These are phyloP conservation scores for Carcina quercana DNA, from an alignment of 2,888 invertebrate genomes.

Conservation along the genomic window DNA sequence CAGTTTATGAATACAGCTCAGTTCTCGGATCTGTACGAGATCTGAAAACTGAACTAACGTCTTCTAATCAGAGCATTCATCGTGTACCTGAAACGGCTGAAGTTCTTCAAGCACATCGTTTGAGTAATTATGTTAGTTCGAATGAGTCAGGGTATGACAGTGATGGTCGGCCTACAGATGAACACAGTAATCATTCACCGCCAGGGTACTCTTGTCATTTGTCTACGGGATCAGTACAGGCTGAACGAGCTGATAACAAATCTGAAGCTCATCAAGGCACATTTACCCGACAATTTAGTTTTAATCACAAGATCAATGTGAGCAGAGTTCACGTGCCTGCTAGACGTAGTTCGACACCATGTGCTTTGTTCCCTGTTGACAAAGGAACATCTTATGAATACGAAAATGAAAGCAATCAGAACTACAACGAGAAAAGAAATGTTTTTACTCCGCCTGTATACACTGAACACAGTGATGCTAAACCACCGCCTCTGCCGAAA, in stretches of 20 bases:
- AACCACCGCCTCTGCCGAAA: constrained; percentile 64
- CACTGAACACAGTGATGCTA: constrained; percentile 50
- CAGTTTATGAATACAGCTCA: constrained; percentile 61
- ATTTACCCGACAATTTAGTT: constrained; percentile 59
- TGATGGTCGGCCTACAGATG: constrained; percentile 78
- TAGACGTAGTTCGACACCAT: constrained; percentile 64
- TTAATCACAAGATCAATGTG: constrained; percentile 61
- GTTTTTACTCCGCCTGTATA: too few relatives aligned
- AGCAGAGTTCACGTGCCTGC: constrained; percentile 55
- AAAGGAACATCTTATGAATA: constrained; percentile 47
- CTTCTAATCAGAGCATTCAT: constrained; percentile 70
- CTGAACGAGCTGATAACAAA: constrained; percentile 33
- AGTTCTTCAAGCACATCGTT: constrained; percentile 75
- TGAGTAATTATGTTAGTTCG: constrained; percentile 85
- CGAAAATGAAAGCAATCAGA: constrained; percentile 41
- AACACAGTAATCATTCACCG: constrained; percentile 69
- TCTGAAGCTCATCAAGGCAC: constrained; percentile 45
- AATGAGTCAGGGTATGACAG: constrained; percentile 90
- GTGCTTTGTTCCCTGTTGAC: constrained; percentile 59
- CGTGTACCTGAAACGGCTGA: constrained; percentile 69
- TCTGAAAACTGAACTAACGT: constrained; percentile 54
- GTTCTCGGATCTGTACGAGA: constrained; percentile 54
- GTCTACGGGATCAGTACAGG: constrained; percentile 40
- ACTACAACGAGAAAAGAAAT: too few relatives aligned
- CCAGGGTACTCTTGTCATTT: constrained; percentile 67